phyloP scores from a whole-genome alignment of 2,113 vertebrate genomes.

The Plecotus auritus region DNA sequence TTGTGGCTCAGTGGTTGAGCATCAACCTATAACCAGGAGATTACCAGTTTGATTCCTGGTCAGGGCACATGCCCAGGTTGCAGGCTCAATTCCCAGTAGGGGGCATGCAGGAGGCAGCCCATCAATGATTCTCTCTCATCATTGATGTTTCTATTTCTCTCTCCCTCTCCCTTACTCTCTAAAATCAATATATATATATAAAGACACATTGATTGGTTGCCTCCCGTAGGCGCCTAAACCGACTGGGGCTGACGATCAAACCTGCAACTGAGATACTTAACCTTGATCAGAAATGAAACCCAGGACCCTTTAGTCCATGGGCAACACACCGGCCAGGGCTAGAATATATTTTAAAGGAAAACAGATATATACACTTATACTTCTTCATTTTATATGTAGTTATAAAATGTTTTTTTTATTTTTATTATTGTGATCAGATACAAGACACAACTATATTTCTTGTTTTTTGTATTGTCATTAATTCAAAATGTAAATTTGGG shows the following conservation, averaged over 20 bases:
- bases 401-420: not conserved
- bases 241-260: not conserved
- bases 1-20: no score
- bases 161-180: no score
- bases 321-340: not conserved
- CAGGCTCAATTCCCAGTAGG: no score
- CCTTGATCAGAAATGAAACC: not conserved
- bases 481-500: not conserved
- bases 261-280: not conserved
- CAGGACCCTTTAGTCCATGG: not conserved
- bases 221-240: not conserved
- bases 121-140: no score
- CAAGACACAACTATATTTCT: not conserved
- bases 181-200: not conserved
- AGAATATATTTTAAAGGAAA: not conserved
- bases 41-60: no score
- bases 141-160: no score
- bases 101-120: no score
- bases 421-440: not conserved
- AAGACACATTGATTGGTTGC: not conserved
- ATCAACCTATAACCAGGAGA: not conserved
- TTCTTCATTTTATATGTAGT: not conserved
- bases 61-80: no score
- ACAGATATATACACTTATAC: accelerated
- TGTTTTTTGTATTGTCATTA: not conserved